Evolutionary conservation across 2,888 invertebrate species (phyloP).

Genomic region (Lithodes maja): DNA sequence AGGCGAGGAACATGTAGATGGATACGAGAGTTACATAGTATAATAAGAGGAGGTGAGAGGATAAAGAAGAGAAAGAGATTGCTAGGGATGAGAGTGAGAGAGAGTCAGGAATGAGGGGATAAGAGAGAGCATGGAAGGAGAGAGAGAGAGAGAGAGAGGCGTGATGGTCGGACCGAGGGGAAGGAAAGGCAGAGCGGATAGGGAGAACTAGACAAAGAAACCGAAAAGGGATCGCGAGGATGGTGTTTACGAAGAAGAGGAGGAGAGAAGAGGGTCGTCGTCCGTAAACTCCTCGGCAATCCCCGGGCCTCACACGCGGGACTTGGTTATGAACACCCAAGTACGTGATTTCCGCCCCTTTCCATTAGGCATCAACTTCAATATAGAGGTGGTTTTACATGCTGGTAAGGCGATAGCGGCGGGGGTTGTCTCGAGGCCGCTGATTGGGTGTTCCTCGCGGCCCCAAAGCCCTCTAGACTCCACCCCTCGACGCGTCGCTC

Average conservation of each 20-base stretch:
- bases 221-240: not conserved
- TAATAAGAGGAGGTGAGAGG: too few species aligned
- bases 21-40: not conserved
- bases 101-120: not conserved
- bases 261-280: conserved; percentile 5
- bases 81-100: not conserved
- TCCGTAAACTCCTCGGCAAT: conserved; percentile 12
- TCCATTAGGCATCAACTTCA: conserved; percentile 63
- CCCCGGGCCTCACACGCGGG: conserved; percentile 45
- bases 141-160: not conserved
- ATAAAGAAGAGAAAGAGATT: too few species aligned
- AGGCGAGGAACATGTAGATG: not conserved
- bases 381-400: conserved; percentile 55
- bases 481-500: not conserved
- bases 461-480: conserved; percentile 1
- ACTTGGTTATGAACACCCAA: conserved; percentile 62
- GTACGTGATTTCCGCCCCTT: conserved; percentile 58
- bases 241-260: not conserved
- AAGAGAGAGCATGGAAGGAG: not conserved
- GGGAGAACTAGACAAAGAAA: not conserved
- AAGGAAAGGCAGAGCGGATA: not conserved
- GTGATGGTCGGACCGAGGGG: not conserved
- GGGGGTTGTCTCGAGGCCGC: conserved; percentile 35
- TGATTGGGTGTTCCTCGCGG: conserved; percentile 27
- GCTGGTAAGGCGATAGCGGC: conserved; percentile 59